Evolutionary conservation across 2,888 invertebrate species (phyloP), one percentile per base, ranked within the genome.

Genomic region (Eulithis testata): DNA sequence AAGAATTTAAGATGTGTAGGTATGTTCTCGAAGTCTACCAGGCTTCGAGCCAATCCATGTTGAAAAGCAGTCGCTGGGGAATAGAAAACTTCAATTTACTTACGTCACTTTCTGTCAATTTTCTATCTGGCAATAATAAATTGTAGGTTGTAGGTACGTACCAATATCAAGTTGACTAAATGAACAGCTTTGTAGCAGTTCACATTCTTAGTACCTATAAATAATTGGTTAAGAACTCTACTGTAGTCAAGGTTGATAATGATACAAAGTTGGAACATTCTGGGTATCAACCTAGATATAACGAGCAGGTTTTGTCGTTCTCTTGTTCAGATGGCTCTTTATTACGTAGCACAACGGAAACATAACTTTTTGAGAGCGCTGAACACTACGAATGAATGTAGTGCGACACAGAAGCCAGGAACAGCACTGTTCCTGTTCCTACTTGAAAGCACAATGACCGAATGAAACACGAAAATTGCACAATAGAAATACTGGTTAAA

Each of bases 271-370:
- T 53, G 14, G 9, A 53, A 11, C 21, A 54, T 36, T 40, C 40
- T 40, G 9, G 40, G 21, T 43, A 43, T 27, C 43, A 9, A 14
- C 53, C 11, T 9, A 53, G 40, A 54, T 7, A 43, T 14, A 4
- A 43, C 54, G 43, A 54, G 21, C 3, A 14, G 14, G 40, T 40
- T 40, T 53, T 53, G 40, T 5, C 40, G 4, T 11, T 7, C 43
- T 54, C 43, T 54, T 54, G 54, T 54, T 21, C 54, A 54, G 43
- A 6, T 5, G 12, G 21, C 21, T 54, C 54, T 54, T 54, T 54
- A 54, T 54, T 54, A 54, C 54, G 54, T 40, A 43, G 11, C 21
- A 43, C 43, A 36, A 11, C 54, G n/a, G 21, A 21, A 37, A 37
- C 11, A 4, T n/a, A 54, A 54, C 54, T 54, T 54, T 54, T 54